Percentiles rank a stretch among this genome's conserved stretches.
These are phyloP conservation scores for Sipha flava DNA, from an alignment of 1,140 invertebrate genomes.

Conservation along the genomic window DNA sequence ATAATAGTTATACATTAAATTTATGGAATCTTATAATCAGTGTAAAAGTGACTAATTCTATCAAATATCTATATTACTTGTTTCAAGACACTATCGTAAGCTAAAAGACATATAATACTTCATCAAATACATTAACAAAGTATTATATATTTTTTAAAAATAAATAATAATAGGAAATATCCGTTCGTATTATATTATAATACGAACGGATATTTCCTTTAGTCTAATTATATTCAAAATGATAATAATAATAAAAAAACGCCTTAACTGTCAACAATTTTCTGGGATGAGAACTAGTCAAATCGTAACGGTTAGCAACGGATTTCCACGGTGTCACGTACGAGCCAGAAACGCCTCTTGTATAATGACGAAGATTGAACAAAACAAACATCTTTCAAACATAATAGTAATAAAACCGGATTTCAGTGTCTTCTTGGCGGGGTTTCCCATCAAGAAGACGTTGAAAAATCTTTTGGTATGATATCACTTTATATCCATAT, in stretches of 20 bases:
- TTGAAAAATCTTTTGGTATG: not conserved
- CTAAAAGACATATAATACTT: no score
- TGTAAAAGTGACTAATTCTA: no score
- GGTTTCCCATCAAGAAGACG: constrained; percentile 16
- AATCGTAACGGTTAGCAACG: constrained; percentile 2
- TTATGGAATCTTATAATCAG: no score
- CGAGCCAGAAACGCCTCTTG: constrained; percentile 5
- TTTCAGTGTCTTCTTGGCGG: constrained; percentile 1
- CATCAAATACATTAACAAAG: no score
- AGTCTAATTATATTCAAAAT: not conserved
- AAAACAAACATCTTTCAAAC: not conserved
- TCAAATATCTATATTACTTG: no score
- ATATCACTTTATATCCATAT: not conserved
- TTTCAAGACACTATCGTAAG: no score
- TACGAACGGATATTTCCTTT: not conserved
- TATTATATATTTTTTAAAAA: no score
- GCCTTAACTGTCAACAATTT: not conserved
- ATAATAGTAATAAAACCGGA: constrained; percentile 17
- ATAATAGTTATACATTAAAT: no score
- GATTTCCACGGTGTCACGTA: constrained; percentile 26
- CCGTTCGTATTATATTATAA: no score
- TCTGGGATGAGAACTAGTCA: not conserved
- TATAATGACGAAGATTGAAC: not conserved
- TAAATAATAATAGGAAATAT: no score
- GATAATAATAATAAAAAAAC: not conserved